Base-by-base conservation (phyloP, 2,113 vertebrate species). In the Centropus bengalensis region DNA sequence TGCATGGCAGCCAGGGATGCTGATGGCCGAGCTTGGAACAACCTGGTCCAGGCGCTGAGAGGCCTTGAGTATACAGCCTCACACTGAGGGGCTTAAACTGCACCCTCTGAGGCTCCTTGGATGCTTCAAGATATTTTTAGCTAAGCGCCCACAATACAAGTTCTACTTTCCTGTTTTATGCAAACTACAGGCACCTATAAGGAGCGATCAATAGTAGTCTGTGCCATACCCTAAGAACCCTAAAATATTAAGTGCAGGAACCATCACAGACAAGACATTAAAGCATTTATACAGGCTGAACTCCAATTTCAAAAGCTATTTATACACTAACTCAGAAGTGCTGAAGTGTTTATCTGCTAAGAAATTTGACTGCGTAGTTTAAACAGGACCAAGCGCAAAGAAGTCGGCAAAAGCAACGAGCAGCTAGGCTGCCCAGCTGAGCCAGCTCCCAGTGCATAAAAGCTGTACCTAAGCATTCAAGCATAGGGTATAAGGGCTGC, bases 191-290 rank as follows among this genome's bases (percentile, higher is more conserved):
- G 79, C 95, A 96, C 79, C 88, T 83, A 7, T 70, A 74, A 90
- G 92, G 33, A 88, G 60, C 9, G 0, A 96, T 96, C 94, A 60
- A 93, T 95, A 95, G 45, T 0, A 80, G 94, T 88, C 94, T 95
- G 88, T 83, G 92, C 91, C 92, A 92, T 93, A 82, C 69, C 73
- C 86, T 93, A 68, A 75, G 95, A 93, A 94, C 91, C 94, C 96
- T 68, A 92, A 94, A 94, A 91, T 59, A 71, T 42, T 96, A 94
- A 95, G 86, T 94, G 86, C 95, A 96, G 95, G 95, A 96, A 92
- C 91, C 80, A 79, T 64, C 91, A 42, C 88, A 96, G 96, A 96
- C 95, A 58, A 91, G 90, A 93, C 76, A 91, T 88, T 92, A 86
- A 6, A 0, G 68, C 91, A 91, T 74, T 91, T 80, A 66, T 14